phyloP scores from a whole-genome alignment of 2,797 vertebrate species.

The Sphaeramia orbicularis region DNA sequence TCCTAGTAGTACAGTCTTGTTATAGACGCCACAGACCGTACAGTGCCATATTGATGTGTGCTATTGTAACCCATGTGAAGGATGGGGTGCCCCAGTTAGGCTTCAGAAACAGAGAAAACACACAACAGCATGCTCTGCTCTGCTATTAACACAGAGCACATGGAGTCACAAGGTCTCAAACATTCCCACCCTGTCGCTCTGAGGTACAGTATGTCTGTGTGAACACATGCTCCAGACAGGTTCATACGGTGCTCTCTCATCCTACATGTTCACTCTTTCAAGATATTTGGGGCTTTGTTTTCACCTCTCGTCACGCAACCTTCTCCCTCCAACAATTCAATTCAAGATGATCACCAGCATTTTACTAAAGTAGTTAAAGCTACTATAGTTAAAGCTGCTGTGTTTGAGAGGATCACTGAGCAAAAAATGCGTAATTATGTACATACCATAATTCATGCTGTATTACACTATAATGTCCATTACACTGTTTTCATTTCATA shows the following conservation, averaged over 20 bases:
- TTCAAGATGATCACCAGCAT: background rate
- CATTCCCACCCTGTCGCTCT: conserved; percentile 42
- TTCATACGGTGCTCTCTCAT: conserved; percentile 22
- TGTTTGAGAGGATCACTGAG: background rate
- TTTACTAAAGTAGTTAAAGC: background rate
- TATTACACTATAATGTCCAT: no score
- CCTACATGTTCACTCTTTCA: no score
- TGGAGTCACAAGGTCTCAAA: conserved; percentile 22
- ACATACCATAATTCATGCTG: no score
- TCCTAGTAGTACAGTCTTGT: background rate
- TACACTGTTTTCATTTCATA: no score
- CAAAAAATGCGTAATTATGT: no score
- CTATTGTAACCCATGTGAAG: conserved; percentile 46
- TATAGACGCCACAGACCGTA: conserved; percentile 1
- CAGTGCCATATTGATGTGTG: conserved; percentile 17
- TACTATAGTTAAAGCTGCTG: background rate
- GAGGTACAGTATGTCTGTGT: conserved; percentile 31
- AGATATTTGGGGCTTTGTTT: no score
- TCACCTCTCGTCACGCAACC: conserved; percentile 25
- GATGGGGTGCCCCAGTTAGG: conserved; percentile 56
- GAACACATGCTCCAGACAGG: conserved; percentile 27
- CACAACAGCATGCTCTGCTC: conserved; percentile 21
- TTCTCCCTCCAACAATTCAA: background rate
- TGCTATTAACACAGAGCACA: conserved; percentile 22
- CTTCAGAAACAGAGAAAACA: conserved; percentile 40